These are phyloP conservation scores for Papilio helenus DNA, from an alignment of 1,140 invertebrate species.

Conservation along the genomic window DNA sequence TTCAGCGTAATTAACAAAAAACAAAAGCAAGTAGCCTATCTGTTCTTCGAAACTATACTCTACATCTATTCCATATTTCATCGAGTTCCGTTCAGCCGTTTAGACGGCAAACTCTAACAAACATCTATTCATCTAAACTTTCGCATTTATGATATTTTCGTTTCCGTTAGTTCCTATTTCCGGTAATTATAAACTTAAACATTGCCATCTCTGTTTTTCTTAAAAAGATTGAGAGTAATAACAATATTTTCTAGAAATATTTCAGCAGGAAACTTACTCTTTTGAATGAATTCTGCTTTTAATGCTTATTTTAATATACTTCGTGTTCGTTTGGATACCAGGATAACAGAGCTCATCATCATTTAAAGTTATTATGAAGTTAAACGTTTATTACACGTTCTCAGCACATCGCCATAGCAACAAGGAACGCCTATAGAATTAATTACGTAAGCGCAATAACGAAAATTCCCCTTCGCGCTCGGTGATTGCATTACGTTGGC, in stretches of 20 bases:
- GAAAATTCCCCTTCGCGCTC: slow-evolving; percentile 31
- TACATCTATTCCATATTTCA: too few species aligned
- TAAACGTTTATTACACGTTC: slow-evolving; percentile 12
- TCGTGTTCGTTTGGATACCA: not conserved
- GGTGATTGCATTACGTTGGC: slow-evolving; percentile 35
- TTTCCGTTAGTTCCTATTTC: not conserved
- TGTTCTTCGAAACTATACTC: too few species aligned
- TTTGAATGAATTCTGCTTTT: not conserved
- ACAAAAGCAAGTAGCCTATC: too few species aligned
- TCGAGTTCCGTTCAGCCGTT: too few species aligned
- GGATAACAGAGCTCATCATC: not conserved
- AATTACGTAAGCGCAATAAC: slow-evolving; percentile 37
- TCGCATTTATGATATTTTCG: too few species aligned
- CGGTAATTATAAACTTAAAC: not conserved
- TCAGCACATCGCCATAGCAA: slow-evolving; percentile 28
- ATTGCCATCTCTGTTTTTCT: not conserved
- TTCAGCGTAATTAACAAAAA: too few species aligned
- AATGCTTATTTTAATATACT: not conserved
- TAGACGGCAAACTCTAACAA: too few species aligned
- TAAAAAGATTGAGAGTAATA: not conserved
- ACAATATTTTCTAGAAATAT: not conserved
- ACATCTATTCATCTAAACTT: too few species aligned
- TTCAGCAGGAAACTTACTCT: not conserved
- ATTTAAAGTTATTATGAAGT: not conserved
- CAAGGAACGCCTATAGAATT: slow-evolving; percentile 27